A percentile compares a stretch with the other conserved stretches of the same genome.
These are phyloP conservation scores for Megamerina dolium DNA, from an alignment of 2,888 invertebrate genomes.

Conservation along the genomic window DNA sequence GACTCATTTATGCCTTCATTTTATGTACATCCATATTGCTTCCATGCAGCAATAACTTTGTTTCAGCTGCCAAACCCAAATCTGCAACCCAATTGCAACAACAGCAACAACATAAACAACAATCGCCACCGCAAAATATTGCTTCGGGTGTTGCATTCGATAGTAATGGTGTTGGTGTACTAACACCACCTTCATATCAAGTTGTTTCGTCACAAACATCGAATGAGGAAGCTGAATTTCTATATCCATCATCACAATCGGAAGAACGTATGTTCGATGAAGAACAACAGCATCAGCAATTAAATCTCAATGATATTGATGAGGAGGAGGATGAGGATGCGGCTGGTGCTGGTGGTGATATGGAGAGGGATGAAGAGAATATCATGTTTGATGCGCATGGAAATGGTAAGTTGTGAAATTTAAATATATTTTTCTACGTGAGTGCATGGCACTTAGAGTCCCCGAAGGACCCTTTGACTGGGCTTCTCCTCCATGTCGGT, in stretches of 20 bases:
- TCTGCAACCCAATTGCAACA: conserved; percentile 34
- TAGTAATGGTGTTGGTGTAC: conserved; percentile 18
- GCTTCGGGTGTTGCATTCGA: not conserved
- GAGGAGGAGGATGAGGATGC: conserved; percentile 26
- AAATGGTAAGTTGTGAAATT: conserved; percentile 41
- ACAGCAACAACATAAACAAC: conserved; percentile 22
- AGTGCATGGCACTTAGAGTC: no score
- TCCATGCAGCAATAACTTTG: conserved; percentile 27
- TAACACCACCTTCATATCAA: conserved; percentile 39
- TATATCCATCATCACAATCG: conserved; percentile 39
- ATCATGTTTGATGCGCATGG: conserved; percentile 34
- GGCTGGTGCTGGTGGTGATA: conserved; percentile 14
- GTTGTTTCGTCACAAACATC: conserved; percentile 41
- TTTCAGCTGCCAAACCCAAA: conserved; percentile 37
- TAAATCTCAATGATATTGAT: conserved; percentile 28
- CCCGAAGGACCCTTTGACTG: no score
- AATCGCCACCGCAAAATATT: not conserved
- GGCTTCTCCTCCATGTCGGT: no score
- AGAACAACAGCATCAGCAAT: conserved; percentile 36
- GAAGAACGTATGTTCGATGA: conserved; percentile 42
- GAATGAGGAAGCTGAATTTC: conserved; percentile 42
- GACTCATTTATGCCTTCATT: conserved; percentile 24
- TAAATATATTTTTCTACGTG: no score
- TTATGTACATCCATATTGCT: conserved; percentile 23
- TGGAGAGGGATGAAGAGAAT: no score